Evolutionary conservation across 2,797 vertebrate species (phyloP).

Genomic region (Tenualosa ilisha): DNA sequence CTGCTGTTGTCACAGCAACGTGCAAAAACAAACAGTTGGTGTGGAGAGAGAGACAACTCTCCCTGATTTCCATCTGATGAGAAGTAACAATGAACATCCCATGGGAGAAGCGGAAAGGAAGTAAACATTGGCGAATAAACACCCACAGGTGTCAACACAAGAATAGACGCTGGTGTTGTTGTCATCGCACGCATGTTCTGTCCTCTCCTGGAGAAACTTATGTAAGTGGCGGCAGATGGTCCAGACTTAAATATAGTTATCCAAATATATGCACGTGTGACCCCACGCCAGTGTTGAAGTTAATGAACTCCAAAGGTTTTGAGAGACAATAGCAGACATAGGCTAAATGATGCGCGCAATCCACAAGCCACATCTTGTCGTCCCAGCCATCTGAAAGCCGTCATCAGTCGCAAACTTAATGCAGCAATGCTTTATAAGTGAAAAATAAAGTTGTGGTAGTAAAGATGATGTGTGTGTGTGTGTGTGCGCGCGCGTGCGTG

Average conservation of each 20-base stretch:
- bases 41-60: slow-evolving; percentile 15
- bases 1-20: slow-evolving; percentile 1
- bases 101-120: neutral
- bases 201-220: neutral
- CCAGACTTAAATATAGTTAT: neutral
- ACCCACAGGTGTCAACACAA: slow-evolving; percentile 27
- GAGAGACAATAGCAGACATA: neutral
- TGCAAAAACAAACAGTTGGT: slow-evolving; percentile 1
- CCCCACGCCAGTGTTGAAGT: neutral
- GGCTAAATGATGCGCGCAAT: neutral
- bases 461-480: neutral
- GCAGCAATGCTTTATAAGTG: neutral
- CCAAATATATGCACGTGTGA: neutral
- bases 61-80: slow-evolving; percentile 23
- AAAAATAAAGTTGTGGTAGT: neutral
- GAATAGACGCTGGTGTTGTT: slow-evolving; percentile 14
- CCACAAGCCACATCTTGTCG: neutral
- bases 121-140: neutral
- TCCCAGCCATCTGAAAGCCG: slow-evolving; percentile 24
- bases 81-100: neutral
- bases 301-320: neutral
- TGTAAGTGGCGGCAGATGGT: neutral
- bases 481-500: neutral
- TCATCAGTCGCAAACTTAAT: slow-evolving; percentile 56
- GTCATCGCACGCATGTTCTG: neutral